Percentiles rank a stretch among this genome's conserved stretches.
Conservation (phyloP, 2,113 vertebrate species). For the Platycercus adscitus region DNA sequence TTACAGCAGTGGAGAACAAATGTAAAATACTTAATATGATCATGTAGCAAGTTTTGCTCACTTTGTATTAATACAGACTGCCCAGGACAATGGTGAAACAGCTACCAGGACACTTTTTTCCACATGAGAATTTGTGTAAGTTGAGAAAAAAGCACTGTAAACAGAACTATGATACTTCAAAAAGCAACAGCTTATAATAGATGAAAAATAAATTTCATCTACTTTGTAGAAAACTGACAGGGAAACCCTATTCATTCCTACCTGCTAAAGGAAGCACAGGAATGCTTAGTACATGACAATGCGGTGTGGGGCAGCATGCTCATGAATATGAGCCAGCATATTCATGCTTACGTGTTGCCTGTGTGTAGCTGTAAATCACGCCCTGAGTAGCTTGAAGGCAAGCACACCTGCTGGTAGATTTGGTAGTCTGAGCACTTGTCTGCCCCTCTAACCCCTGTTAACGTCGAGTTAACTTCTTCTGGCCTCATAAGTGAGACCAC, state of each 20-base stretch:
- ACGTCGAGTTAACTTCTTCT: not conserved
- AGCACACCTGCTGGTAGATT: not conserved
- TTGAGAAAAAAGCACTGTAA: not conserved
- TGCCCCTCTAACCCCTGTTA: not conserved
- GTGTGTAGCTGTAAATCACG: not conserved
- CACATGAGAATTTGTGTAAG: not conserved
- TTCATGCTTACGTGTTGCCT: not conserved
- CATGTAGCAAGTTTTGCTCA: not conserved
- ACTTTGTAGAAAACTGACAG: not conserved
- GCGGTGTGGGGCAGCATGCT: not conserved
- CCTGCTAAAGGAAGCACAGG: not conserved
- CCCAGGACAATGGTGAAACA: not conserved
- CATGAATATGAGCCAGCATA: not conserved
- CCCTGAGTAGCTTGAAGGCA: not conserved
- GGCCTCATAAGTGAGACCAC: not conserved
- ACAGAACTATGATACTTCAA: not conserved
- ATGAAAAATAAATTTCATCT: not conserved
- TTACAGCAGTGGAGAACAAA: not conserved
- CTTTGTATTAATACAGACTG: not conserved
- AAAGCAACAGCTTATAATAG: not conserved
- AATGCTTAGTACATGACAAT: fast-evolving
- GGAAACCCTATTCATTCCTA: not conserved
- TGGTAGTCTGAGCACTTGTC: not conserved
- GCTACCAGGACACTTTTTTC: not conserved
- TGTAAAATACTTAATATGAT: not conserved